Percentiles rank a stretch among this genome's conserved stretches.
Evolutionary conservation across 2,888 invertebrate species (phyloP).

Genomic region (Elgonia sp.): DNA sequence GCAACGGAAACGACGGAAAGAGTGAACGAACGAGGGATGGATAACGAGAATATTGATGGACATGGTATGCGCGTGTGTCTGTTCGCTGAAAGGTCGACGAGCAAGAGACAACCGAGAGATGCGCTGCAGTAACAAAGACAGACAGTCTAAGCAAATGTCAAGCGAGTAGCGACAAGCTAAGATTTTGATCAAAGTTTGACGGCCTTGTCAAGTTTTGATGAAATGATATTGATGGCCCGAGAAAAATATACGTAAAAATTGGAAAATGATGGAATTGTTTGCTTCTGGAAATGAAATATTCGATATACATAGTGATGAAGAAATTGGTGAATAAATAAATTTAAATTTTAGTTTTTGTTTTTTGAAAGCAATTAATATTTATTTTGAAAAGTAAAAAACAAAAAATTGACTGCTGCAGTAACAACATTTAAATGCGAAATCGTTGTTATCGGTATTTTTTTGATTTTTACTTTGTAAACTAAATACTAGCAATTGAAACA

Average conservation of each 20-base stretch:
- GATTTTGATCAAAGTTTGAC: conserved; percentile 48
- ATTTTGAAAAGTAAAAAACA: no score
- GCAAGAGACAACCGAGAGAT: conserved; percentile 55
- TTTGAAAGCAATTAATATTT: no score
- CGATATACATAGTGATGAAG: not conserved
- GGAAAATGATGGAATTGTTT: not conserved
- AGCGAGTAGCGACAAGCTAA: conserved; percentile 46
- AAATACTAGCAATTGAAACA: not conserved
- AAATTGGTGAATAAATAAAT: no score
- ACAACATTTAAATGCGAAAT: no score
- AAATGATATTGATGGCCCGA: conserved; percentile 1
- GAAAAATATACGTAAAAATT: not conserved
- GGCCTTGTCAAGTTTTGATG: conserved; percentile 16
- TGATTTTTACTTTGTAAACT: not conserved
- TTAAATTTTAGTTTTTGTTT: no score
- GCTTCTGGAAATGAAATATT: not conserved
- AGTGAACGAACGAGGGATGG: conserved; percentile 75
- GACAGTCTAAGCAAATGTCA: conserved; percentile 63
- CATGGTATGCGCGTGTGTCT: conserved; percentile 68
- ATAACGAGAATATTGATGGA: conserved; percentile 74
- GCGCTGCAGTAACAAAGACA: conserved; percentile 50
- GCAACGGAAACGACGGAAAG: conserved; percentile 75
- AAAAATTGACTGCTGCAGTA: no score
- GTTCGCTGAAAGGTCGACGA: conserved; percentile 72
- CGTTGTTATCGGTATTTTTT: no score